Percentiles rank a stretch among this genome's conserved stretches.
phyloP scores from a whole-genome alignment of 1,140 invertebrate species.

The Drosophila sulfurigaster region DNA sequence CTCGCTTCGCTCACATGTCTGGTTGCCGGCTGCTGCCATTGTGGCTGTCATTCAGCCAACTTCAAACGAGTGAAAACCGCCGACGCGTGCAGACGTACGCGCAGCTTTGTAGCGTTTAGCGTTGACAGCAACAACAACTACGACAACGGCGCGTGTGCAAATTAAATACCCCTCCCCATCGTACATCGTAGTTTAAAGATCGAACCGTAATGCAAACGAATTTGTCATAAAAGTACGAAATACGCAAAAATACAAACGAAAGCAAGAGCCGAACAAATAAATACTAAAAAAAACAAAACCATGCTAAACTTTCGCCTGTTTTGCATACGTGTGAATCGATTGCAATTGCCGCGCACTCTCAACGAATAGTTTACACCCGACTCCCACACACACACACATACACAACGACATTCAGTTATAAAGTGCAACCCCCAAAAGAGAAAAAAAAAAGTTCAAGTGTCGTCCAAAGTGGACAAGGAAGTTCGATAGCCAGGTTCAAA shows the following conservation, averaged over 20 bases:
- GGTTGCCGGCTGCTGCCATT: conserved; percentile 27
- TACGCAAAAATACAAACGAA: conserved; percentile 18
- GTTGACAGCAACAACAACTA: conserved; percentile 30
- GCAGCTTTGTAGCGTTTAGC: conserved; percentile 48
- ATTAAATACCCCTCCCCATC: conserved; percentile 17
- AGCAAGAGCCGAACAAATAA: conserved; percentile 2
- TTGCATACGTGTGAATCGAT: conserved; percentile 71
- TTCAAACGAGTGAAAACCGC: conserved; percentile 73
- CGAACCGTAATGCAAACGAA: conserved; percentile 44
- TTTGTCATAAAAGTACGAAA: conserved; percentile 56
- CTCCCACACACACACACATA: not conserved
- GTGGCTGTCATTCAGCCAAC: conserved; percentile 32
- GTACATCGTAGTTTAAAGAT: conserved; percentile 12
- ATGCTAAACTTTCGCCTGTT: conserved; percentile 69
- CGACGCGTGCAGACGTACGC: conserved; percentile 75
- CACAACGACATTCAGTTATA: conserved; percentile 10
- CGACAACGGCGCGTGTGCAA: conserved; percentile 48
- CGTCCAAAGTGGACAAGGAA: conserved; percentile 55
- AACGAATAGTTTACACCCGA: conserved; percentile 11
- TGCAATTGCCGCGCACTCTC: conserved; percentile 46
- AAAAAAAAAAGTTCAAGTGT: conserved; percentile 22
- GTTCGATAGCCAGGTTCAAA: conserved; percentile 69
- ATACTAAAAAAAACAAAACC: conserved; percentile 11
- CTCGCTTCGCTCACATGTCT: conserved; percentile 6
- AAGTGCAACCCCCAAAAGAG: conserved; percentile 27